Base-by-base conservation (phyloP, 2,797 vertebrate genomes). In the Cephalopachus bancanus region DNA sequence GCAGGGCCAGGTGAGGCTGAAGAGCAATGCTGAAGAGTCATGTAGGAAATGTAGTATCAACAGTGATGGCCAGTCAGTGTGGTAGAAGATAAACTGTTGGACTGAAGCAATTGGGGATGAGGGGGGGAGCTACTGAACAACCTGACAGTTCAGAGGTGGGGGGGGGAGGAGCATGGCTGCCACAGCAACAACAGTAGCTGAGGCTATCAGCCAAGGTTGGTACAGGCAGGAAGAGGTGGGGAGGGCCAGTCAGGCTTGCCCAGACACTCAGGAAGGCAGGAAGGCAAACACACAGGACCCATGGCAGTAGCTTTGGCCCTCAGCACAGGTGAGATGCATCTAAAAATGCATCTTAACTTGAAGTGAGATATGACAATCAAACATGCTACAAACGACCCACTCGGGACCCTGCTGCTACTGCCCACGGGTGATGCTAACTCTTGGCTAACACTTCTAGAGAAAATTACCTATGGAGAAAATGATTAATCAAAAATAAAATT, bases 401-500 rank as follows among this genome's bases (percentile, higher is more conserved):
- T 1, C 1, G 90, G 86, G 95, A 67, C 33, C 65, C 76, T 20
- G 62, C 92, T 69, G 0, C 76, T 20, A 59, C 92, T 69, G 0
- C 65, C 69, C 91, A 80, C 79, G 53, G 53, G 91, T 14, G 86
- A 7, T 0, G 16, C 95, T 65, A 33, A 96, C 76, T 67, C 57
- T 71, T 0, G 97, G 92, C 95, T 59, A 91, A 97, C 60, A 64
- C 67, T 79, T 22, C 33, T 3, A 59, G 55, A 97, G 84, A 86
- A 96, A 96, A 95, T 20, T 5, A 97, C 80, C 92, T 85, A 91
- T 10, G 51, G 92, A 83, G 80, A 88, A 97, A 95, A 97, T 72
- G 96, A 98, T 98, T 97, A 95, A 97, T 95, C 93, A 10, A 89
- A 83, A 62, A 71, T 81, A 96, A 95, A 96, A 93, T 24, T 0